Evolutionary conservation across 2,113 vertebrate species (phyloP).

Genomic region (Campylorhamphus procurvoides): DNA sequence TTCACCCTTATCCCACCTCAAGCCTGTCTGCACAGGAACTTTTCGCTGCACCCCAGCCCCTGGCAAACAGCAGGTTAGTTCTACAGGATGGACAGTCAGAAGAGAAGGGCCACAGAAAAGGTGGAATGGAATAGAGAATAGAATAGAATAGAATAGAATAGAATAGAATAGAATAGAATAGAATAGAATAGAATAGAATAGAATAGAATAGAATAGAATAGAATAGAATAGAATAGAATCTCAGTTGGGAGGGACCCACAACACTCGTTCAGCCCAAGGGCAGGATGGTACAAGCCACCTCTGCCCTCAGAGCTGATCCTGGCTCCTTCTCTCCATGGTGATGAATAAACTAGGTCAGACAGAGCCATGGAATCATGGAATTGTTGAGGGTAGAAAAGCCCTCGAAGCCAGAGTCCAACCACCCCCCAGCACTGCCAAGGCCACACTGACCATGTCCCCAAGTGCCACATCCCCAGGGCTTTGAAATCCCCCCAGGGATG

Average conservation of each 20-base stretch:
- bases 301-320: neutral
- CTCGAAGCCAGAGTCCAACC: neutral
- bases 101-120: neutral
- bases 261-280: neutral
- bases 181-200: neutral
- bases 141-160: neutral
- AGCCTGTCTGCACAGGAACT: neutral
- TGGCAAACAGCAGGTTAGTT: neutral
- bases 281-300: neutral
- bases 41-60: neutral
- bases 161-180: neutral
- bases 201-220: neutral
- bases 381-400: neutral
- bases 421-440: neutral
- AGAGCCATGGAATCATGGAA: neutral
- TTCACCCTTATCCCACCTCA: rapidly evolving
- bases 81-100: neutral
- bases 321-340: too few species aligned
- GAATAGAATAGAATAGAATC: neutral
- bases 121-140: neutral
- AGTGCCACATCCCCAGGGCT: neutral
- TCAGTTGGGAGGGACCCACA: neutral
- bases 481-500: neutral
- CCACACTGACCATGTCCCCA: neutral
- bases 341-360: rapidly evolving